These are phyloP conservation scores for Syrrhaptes paradoxus DNA, from an alignment of 2,113 vertebrate species.

Conservation along the genomic window DNA sequence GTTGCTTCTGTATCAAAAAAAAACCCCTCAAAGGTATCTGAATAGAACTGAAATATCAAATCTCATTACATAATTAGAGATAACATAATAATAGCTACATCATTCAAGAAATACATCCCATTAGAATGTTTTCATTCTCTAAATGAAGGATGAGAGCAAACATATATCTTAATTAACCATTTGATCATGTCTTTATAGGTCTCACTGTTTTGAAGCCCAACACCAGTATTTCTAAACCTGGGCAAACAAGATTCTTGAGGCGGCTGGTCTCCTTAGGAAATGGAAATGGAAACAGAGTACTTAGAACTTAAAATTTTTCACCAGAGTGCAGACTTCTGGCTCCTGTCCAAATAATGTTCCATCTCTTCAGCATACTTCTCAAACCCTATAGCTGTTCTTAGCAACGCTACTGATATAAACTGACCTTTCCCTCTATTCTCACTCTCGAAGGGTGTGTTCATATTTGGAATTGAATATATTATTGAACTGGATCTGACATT, in stretches of 20 bases:
- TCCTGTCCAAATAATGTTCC: background rate
- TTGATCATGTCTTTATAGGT: background rate
- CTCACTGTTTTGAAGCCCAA: background rate
- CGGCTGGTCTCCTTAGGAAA: background rate
- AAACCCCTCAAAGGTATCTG: background rate
- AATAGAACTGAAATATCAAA: background rate
- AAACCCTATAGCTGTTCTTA: background rate
- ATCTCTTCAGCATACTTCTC: background rate
- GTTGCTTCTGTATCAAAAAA: background rate
- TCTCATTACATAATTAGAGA: background rate
- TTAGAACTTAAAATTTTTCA: background rate
- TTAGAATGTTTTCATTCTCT: background rate
- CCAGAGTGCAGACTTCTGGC: background rate
- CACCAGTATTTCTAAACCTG: background rate
- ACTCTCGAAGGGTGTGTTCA: background rate
- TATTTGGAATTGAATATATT: background rate
- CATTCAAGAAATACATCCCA: background rate
- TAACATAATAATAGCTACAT: background rate
- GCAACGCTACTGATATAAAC: background rate
- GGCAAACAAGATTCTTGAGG: background rate
- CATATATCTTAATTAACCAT: background rate
- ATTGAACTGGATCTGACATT: background rate
- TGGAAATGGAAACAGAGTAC: background rate
- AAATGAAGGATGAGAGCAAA: background rate
- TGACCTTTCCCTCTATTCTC: constrained; percentile 24